phyloP scores from a whole-genome alignment of 1,140 invertebrate genomes.

The Scylla paramamosain region DNA sequence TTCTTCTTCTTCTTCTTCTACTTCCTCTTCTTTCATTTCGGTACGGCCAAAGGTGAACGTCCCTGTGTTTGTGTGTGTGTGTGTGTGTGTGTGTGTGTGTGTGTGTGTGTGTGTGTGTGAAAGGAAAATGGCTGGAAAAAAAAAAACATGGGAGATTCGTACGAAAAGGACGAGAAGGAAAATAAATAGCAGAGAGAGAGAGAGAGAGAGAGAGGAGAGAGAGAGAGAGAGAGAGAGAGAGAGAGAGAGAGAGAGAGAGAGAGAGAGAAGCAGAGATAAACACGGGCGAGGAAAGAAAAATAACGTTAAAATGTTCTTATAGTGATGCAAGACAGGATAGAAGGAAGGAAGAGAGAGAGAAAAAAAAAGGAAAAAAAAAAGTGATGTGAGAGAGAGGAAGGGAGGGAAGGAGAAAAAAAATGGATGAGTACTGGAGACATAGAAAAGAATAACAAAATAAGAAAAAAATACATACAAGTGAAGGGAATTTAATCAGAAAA shows the following conservation, averaged over 20 bases:
- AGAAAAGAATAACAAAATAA: neutral
- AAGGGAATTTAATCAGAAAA: neutral
- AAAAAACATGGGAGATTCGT: too few species aligned
- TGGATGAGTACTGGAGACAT: neutral
- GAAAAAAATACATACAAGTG: neutral
- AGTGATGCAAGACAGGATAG: neutral
- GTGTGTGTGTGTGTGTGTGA: too few species aligned
- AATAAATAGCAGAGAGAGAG: neutral
- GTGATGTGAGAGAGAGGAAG: neutral
- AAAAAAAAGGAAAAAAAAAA: neutral
- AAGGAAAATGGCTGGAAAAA: too few species aligned
- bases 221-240: neutral
- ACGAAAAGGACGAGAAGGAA: neutral
- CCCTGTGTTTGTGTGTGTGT: too few species aligned
- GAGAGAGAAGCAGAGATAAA: neutral
- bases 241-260: slow-evolving; percentile 22
- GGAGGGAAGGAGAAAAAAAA: neutral
- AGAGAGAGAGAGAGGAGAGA: neutral
- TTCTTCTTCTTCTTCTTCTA: too few species aligned
- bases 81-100: too few species aligned
- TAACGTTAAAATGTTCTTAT: neutral
- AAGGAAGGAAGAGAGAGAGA: neutral
- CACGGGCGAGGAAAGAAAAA: neutral
- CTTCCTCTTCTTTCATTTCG: too few species aligned
- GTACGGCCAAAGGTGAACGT: too few species aligned